Evolutionary conservation across 2,113 vertebrate genomes (phyloP), one percentile per base, ranked within the genome.

Genomic region (Arizona elegans): DNA sequence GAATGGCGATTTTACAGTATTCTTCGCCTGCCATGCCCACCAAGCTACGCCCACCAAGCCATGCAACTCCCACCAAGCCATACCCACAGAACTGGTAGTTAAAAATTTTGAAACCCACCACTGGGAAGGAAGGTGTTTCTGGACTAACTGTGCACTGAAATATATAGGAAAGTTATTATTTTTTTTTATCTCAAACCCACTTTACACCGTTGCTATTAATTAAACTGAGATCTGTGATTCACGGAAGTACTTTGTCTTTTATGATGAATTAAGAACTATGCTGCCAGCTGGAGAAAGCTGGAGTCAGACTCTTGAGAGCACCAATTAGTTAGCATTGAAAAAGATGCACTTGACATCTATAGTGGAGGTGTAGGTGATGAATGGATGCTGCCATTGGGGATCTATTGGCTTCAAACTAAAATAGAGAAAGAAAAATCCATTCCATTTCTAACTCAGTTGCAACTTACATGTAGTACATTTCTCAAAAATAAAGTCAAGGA

Each of bases 81-180:
- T 4, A 47, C 43, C 43, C 43, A 47, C 4, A 47, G 43, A 47
- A 47, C 43, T 4, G 43, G 43, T 47, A 47, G 43, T 47, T 4
- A 47, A 47, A 47, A 47, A 47, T 4, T 47, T 47, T 47, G 43
- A 47, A 47, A 47, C 43, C 43, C 43, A 47, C 43, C 43, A 47
- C 43, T 47, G 43, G 43, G 43, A 23, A 17, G 96, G 96, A 96
- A 96, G 96, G 96, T 96, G 96, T 97, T 97, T 96, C 97, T 97
- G 93, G 96, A 94, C 95, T 92, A 96, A 92, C 93, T 96, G 93
- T 96, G 94, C 93, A 87, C 96, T 97, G 11, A 98, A 98, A 98
- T 95, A 97, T 93, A 96, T 62, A 96, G 94, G 95, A 95, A 95
- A 97, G 75, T 95, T 96, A 33, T 94, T 91, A 70, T 86, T 95